Evolutionary conservation across 2,113 vertebrate genomes (phyloP).

Genomic region (Lampris incognitus): DNA sequence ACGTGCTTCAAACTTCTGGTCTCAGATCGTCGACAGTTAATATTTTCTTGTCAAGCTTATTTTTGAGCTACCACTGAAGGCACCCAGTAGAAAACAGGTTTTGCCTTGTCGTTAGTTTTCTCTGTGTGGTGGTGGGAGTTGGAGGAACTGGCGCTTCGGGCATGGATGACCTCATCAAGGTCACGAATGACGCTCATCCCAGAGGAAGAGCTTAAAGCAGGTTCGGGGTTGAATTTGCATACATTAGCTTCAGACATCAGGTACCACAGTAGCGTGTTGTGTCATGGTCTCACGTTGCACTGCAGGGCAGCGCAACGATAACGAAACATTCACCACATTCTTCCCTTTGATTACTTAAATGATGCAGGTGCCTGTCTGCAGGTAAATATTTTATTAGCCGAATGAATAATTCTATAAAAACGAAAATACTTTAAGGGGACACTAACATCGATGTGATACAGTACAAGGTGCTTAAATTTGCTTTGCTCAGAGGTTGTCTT

Average conservation of each 20-base stretch:
- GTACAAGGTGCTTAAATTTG: too few relatives aligned
- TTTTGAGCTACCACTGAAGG: constrained; percentile 40
- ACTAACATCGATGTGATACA: too few relatives aligned
- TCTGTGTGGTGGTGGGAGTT: constrained; percentile 31
- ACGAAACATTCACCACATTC: constrained; percentile 15
- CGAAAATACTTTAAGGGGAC: too few relatives aligned
- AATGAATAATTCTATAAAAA: too few relatives aligned
- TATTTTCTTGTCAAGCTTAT: background rate
- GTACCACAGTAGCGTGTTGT: constrained; percentile 15
- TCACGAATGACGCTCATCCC: constrained; percentile 47
- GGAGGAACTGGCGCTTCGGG: background rate
- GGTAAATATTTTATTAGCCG: background rate
- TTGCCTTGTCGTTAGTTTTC: constrained; percentile 56
- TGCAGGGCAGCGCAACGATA: constrained; percentile 18
- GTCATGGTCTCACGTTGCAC: constrained; percentile 29
- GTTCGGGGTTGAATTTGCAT: constrained; percentile 58
- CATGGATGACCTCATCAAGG: constrained; percentile 59
- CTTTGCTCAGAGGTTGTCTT: too few relatives aligned
- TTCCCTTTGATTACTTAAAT: constrained; percentile 1
- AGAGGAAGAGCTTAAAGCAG: constrained; percentile 31
- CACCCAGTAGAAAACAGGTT: constrained; percentile 12
- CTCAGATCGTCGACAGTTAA: too few relatives aligned
- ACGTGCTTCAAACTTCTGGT: too few relatives aligned
- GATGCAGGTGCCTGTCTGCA: background rate
- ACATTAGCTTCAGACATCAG: constrained; percentile 50